A percentile compares a stretch with the other conserved stretches of the same genome.
Conservation (phyloP, 2,888 invertebrate species). For the Biston stratarius region DNA sequence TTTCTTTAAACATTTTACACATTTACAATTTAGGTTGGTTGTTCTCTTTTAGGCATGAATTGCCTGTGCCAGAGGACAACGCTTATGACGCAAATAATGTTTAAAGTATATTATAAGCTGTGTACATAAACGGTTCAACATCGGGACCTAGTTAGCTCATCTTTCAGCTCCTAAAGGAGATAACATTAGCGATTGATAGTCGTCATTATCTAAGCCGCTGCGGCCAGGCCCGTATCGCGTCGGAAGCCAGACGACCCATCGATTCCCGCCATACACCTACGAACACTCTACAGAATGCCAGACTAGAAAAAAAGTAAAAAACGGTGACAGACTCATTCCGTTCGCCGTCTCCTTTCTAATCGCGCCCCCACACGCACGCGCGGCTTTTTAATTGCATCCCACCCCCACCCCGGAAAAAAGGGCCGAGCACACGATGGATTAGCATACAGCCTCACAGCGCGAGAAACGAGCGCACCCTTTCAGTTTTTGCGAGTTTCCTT, state of each 20-base stretch:
- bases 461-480: slow-evolving; percentile 78
- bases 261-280: slow-evolving; percentile 64
- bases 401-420: slow-evolving; percentile 80
- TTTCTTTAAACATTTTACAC: too few species aligned
- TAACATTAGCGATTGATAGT: slow-evolving; percentile 21
- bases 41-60: too few species aligned
- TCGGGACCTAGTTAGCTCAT: slow-evolving; percentile 21
- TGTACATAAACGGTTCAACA: not conserved
- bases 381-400: slow-evolving; percentile 86
- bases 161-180: slow-evolving; percentile 35
- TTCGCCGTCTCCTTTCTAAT: slow-evolving; percentile 83
- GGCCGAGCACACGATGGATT: slow-evolving; percentile 75
- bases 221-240: slow-evolving; percentile 40
- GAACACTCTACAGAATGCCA: slow-evolving; percentile 59
- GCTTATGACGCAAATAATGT: not conserved
- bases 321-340: slow-evolving; percentile 82
- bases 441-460: slow-evolving; percentile 81
- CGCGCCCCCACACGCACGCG: slow-evolving; percentile 85
- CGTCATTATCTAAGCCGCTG: slow-evolving; percentile 36
- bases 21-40: too few species aligned
- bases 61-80: too few species aligned
- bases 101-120: slow-evolving; percentile 1
- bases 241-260: slow-evolving; percentile 61
- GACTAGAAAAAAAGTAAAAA: slow-evolving; percentile 85
- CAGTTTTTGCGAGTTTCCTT: slow-evolving; percentile 80